Percentiles rank a stretch among this genome's conserved stretches.
These are phyloP conservation scores for Cydia strobilella DNA, from an alignment of 1,140 invertebrate species.

Conservation along the genomic window DNA sequence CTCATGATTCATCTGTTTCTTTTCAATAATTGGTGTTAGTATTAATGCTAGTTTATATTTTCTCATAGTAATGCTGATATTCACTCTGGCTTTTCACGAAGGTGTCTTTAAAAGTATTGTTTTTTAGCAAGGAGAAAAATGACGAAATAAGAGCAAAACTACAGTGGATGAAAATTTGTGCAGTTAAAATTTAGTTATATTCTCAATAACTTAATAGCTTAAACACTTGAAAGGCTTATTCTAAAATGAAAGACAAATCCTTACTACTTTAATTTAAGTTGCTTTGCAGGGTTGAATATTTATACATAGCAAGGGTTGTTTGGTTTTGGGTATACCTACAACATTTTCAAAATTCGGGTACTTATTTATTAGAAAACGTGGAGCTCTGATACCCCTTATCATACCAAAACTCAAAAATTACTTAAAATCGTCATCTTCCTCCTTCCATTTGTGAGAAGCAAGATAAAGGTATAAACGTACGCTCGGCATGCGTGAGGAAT, in stretches of 20 bases:
- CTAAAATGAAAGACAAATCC: too few species aligned
- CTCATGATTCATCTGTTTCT: background rate
- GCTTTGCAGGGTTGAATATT: too few species aligned
- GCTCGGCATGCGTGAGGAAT: background rate
- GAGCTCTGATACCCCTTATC: too few species aligned
- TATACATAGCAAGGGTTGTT: too few species aligned
- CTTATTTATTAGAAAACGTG: too few species aligned
- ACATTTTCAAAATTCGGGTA: too few species aligned
- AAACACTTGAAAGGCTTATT: background rate
- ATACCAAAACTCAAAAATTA: background rate
- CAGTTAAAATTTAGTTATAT: background rate
- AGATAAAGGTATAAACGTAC: background rate
- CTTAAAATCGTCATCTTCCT: slow-evolving; percentile 1
- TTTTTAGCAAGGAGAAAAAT: background rate
- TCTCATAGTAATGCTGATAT: background rate
- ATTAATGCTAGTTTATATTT: slow-evolving; percentile 10
- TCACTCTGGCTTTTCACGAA: slow-evolving; percentile 15
- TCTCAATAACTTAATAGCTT: background rate
- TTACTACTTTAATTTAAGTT: too few species aligned
- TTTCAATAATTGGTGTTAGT: background rate
- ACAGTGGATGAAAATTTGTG: background rate
- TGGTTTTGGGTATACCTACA: too few species aligned
- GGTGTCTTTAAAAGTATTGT: too few species aligned
- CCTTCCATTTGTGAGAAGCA: background rate
- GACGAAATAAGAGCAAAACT: background rate